These are phyloP conservation scores for Acronicta alni DNA, from an alignment of 2,888 invertebrate species.

Conservation along the genomic window DNA sequence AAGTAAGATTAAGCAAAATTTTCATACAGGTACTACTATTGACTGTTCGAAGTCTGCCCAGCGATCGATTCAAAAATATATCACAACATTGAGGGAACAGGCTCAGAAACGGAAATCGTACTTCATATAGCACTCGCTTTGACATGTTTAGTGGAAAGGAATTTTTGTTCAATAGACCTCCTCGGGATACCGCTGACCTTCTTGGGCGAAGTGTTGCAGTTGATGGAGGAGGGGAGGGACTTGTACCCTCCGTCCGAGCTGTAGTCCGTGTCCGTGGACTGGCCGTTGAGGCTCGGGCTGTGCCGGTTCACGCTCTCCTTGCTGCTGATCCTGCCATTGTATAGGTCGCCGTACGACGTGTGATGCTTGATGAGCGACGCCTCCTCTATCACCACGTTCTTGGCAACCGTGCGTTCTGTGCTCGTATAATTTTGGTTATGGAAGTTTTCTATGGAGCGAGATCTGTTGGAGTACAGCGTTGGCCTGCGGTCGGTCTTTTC, in stretches of 20 bases:
- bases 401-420: slow-evolving; percentile 69
- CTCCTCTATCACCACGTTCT: slow-evolving; percentile 76
- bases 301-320: slow-evolving; percentile 83
- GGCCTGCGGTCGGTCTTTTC: slow-evolving; percentile 75
- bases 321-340: slow-evolving; percentile 81
- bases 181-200: slow-evolving; percentile 86
- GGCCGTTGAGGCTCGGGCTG: slow-evolving; percentile 81
- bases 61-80: slow-evolving; percentile 40
- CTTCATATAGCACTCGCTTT: slow-evolving; percentile 83
- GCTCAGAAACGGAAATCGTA: slow-evolving; percentile 48
- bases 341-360: slow-evolving; percentile 84
- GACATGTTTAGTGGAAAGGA: slow-evolving; percentile 81
- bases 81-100: slow-evolving; percentile 60
- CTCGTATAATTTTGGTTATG: slow-evolving; percentile 72
- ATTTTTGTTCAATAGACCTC: slow-evolving; percentile 84
- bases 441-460: slow-evolving; percentile 87
- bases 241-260: slow-evolving; percentile 88
- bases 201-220: slow-evolving; percentile 80
- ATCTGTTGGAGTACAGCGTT: slow-evolving; percentile 76
- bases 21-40: slow-evolving; percentile 32
- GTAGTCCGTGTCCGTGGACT: slow-evolving; percentile 87
- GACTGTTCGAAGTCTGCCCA: slow-evolving; percentile 46
- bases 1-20: slow-evolving; percentile 41
- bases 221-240: slow-evolving; percentile 86
- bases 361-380: slow-evolving; percentile 80